A percentile compares a stretch with the other conserved stretches of the same genome.
Conservation (phyloP, 1,140 invertebrate genomes). For the Cydia amplana region DNA sequence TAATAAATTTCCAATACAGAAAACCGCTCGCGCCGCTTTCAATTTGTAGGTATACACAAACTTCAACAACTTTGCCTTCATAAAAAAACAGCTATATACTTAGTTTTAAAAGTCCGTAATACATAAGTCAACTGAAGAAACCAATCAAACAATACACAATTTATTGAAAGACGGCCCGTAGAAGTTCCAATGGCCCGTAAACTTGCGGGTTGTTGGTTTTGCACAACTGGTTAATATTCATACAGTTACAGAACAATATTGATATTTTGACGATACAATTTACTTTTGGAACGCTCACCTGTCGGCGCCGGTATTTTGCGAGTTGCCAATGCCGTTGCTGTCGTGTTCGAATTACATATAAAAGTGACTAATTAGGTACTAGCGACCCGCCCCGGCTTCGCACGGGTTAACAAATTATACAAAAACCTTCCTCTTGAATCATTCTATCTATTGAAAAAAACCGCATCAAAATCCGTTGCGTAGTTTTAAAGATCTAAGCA, state of each 20-base stretch:
- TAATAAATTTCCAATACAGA: too few relatives aligned
- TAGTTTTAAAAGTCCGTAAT: neutral
- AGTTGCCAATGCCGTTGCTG: neutral
- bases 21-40: too few relatives aligned
- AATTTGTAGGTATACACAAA: too few relatives aligned
- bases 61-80: too few relatives aligned
- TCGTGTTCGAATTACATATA: neutral
- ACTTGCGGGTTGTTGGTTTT: conserved; percentile 16
- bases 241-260: conserved; percentile 7
- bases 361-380: too few relatives aligned
- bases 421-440: too few relatives aligned
- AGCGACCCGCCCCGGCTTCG: too few relatives aligned
- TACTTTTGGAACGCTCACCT: neutral
- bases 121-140: conserved; percentile 13
- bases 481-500: too few relatives aligned
- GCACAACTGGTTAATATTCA: conserved; percentile 25
- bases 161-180: conserved; percentile 10
- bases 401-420: too few relatives aligned
- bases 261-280: conserved; percentile 15
- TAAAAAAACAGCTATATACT: too few relatives aligned
- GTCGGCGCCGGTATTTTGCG: neutral
- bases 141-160: conserved; percentile 15
- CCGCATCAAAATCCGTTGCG: too few relatives aligned
- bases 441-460: too few relatives aligned
- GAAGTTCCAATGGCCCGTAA: conserved; percentile 12